Percentiles rank a stretch among this genome's conserved stretches.
phyloP scores from a whole-genome alignment of 2,888 invertebrate genomes.

The Yponomeuta sedellus region DNA sequence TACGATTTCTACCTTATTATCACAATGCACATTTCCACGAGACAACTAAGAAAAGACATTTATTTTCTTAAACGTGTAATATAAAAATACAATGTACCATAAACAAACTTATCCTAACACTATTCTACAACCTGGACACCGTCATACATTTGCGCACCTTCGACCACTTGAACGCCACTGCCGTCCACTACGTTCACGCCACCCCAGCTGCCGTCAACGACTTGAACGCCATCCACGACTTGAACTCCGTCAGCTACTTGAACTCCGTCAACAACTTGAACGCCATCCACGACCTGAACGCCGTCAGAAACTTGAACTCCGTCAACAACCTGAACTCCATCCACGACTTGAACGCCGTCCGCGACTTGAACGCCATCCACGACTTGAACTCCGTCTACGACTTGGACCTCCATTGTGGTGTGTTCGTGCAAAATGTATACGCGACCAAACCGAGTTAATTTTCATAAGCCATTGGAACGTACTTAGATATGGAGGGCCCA shows the following conservation, averaged over 20 bases:
- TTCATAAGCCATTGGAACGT: neutral
- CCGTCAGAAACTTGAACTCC: conserved; percentile 23
- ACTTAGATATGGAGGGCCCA: neutral
- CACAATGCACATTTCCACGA: too few relatives aligned
- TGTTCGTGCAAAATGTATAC: neutral
- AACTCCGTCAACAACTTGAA: conserved; percentile 16
- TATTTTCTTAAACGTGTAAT: neutral
- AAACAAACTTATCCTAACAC: neutral
- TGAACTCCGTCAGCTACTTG: conserved; percentile 15
- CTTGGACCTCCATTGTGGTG: neutral
- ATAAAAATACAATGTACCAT: neutral
- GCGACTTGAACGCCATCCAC: conserved; percentile 26
- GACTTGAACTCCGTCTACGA: conserved; percentile 16
- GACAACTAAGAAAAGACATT: neutral
- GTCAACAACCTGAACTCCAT: conserved; percentile 18
- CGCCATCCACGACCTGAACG: conserved; percentile 24
- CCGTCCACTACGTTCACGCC: conserved; percentile 21
- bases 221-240: conserved; percentile 18
- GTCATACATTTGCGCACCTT: conserved; percentile 18
- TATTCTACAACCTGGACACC: conserved; percentile 12
- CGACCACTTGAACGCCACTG: conserved; percentile 13
- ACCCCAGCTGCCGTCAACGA: conserved; percentile 19
- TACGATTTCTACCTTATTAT: too few relatives aligned
- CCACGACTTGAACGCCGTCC: conserved; percentile 13
- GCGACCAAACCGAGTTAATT: neutral